These are phyloP conservation scores for Zaprionus gabonicus DNA, from an alignment of 1,140 invertebrate species.

Conservation along the genomic window DNA sequence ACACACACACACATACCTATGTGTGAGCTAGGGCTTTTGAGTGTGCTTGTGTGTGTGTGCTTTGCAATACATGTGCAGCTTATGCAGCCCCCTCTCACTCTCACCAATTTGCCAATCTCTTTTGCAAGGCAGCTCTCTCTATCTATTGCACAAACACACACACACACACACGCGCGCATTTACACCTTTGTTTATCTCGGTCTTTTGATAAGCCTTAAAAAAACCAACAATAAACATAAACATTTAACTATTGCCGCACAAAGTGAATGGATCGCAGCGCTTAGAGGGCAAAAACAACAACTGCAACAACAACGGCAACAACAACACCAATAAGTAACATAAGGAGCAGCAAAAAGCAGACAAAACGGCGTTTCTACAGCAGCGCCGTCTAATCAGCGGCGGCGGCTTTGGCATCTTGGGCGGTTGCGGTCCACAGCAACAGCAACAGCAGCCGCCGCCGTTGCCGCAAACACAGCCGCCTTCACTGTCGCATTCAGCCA, in stretches of 20 bases:
- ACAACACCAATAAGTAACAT: slow-evolving; percentile 1
- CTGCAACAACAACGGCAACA: not conserved
- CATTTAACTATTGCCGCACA: slow-evolving; percentile 31
- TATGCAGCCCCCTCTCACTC: not conserved
- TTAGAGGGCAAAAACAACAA: slow-evolving; percentile 9
- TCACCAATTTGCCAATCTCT: not conserved
- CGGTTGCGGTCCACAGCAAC: slow-evolving; percentile 46
- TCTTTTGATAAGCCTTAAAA: slow-evolving; percentile 29
- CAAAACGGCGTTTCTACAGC: slow-evolving; percentile 76
- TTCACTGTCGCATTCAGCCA: slow-evolving; percentile 25
- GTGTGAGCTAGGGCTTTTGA: not conserved
- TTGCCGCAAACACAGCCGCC: slow-evolving; percentile 60
- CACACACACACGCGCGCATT: no score
- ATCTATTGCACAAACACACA: slow-evolving; percentile 8
- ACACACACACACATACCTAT: not conserved
- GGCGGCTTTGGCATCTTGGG: slow-evolving; percentile 48
- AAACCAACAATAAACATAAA: slow-evolving; percentile 28
- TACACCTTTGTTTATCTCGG: slow-evolving; percentile 35
- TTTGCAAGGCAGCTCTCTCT: not conserved
- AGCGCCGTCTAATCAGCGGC: slow-evolving; percentile 70
- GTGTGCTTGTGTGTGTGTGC: slow-evolving; percentile 18
- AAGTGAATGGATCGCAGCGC: slow-evolving; percentile 7
- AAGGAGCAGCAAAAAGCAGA: slow-evolving; percentile 35
- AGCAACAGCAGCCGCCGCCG: slow-evolving; percentile 57
- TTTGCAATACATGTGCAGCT: slow-evolving; percentile 30